Evolutionary conservation across 2,113 vertebrate species (phyloP).

Genomic region (Hippocampus barbouri): DNA sequence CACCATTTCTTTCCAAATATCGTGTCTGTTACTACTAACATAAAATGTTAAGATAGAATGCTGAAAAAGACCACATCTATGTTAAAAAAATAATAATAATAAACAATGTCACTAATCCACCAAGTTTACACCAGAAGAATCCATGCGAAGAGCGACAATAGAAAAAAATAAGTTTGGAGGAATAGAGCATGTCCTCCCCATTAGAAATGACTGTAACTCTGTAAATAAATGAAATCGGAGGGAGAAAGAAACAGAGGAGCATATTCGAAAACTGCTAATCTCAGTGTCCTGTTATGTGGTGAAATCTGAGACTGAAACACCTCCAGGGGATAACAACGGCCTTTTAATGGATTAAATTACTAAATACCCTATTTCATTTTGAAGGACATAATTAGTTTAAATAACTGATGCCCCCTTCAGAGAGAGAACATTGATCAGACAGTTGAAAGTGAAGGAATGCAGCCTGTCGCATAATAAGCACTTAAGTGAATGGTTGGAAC

Average conservation of each 20-base stretch:
- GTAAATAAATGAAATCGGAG: constrained; percentile 55
- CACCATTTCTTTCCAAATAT: constrained; percentile 9
- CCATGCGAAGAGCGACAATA: constrained; percentile 48
- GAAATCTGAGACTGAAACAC: constrained; percentile 48
- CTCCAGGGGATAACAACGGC: constrained; percentile 41
- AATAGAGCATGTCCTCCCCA: constrained; percentile 58
- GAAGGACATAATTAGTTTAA: constrained; percentile 32
- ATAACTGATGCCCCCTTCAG: constrained; percentile 35
- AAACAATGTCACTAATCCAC: constrained; percentile 42
- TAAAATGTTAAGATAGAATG: constrained; percentile 20
- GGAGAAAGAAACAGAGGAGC: constrained; percentile 41
- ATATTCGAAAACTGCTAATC: constrained; percentile 59
- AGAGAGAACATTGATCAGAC: constrained; percentile 16
- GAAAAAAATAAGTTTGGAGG: constrained; percentile 45
- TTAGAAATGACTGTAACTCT: constrained; percentile 58
- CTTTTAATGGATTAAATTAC: constrained; percentile 52
- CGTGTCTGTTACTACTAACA: constrained; percentile 1
- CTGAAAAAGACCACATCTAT: constrained; percentile 18
- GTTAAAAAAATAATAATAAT: constrained; percentile 4
- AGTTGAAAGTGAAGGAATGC: constrained; percentile 24
- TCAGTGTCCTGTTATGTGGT: constrained; percentile 58
- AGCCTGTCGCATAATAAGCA: constrained; percentile 21
- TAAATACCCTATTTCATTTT: constrained; percentile 37
- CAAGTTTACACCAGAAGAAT: constrained; percentile 47
- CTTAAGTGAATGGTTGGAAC: neutral